Percentiles rank a stretch among this genome's conserved stretches.
phyloP scores from a whole-genome alignment of 2,888 invertebrate genomes.

The Rosalia funebris region DNA sequence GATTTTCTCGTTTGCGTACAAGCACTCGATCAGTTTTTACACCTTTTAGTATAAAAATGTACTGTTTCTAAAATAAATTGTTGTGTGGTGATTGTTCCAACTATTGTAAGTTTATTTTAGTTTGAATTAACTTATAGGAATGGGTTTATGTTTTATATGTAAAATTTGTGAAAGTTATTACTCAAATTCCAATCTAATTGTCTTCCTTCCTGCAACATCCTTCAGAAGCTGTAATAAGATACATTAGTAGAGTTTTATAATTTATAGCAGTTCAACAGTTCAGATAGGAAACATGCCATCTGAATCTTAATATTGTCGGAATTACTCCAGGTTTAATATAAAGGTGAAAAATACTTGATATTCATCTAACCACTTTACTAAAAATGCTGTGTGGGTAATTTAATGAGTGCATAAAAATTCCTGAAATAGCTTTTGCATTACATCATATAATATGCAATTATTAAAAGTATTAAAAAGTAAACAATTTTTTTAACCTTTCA shows the following conservation, averaged over 20 bases:
- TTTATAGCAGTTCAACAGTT: too few relatives aligned
- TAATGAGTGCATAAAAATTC: slow-evolving; percentile 42
- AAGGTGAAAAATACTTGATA: slow-evolving; percentile 6
- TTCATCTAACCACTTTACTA: slow-evolving; percentile 21
- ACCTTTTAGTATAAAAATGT: slow-evolving; percentile 32
- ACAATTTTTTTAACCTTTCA: slow-evolving; percentile 42
- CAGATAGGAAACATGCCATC: neutral
- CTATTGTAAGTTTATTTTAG: slow-evolving; percentile 49
- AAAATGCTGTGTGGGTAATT: slow-evolving; percentile 31
- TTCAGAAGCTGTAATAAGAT: slow-evolving; percentile 18
- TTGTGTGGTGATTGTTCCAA: slow-evolving; percentile 44
- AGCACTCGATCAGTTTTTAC: slow-evolving; percentile 28
- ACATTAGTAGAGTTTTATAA: too few relatives aligned
- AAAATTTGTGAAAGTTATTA: slow-evolving; percentile 43
- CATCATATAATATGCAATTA: slow-evolving; percentile 37
- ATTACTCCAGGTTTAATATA: neutral
- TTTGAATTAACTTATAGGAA: slow-evolving; percentile 1
- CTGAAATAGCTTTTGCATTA: slow-evolving; percentile 47
- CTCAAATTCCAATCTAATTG: slow-evolving; percentile 49
- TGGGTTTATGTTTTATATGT: slow-evolving; percentile 7
- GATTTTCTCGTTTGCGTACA: slow-evolving; percentile 39
- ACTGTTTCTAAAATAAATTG: slow-evolving; percentile 30
- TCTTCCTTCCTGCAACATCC: slow-evolving; percentile 30
- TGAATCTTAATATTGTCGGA: neutral
- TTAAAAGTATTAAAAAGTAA: slow-evolving; percentile 38